A percentile compares a stretch with the other conserved stretches of the same genome.
These are phyloP conservation scores for Crocallis elinguaria DNA, from an alignment of 2,888 invertebrate species.

Conservation along the genomic window DNA sequence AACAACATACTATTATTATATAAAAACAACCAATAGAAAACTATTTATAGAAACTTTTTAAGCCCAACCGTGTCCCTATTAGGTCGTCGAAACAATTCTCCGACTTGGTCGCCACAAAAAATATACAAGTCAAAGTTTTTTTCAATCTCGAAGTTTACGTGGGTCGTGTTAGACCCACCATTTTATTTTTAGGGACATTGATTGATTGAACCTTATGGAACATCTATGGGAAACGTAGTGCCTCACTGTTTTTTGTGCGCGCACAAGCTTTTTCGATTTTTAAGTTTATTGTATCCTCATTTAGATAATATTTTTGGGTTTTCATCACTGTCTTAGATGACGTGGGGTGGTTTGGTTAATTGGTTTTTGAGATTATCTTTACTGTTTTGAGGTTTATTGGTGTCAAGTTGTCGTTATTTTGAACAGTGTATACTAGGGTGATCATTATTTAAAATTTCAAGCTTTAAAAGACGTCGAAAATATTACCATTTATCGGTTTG, in stretches of 20 bases:
- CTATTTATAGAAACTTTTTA: constrained; percentile 32
- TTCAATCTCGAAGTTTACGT: constrained; percentile 75
- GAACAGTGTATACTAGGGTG: no score
- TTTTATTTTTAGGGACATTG: constrained; percentile 82
- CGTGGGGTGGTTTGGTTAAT: constrained; percentile 38
- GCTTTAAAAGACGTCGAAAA: no score
- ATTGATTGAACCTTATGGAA: constrained; percentile 81
- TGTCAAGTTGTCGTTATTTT: constrained; percentile 1
- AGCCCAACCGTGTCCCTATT: constrained; percentile 55
- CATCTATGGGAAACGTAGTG: constrained; percentile 75
- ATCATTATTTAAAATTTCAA: no score
- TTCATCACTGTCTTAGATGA: constrained; percentile 39
- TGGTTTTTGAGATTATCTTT: constrained; percentile 34
- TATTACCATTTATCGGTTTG: no score
- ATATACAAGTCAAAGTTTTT: constrained; percentile 72
- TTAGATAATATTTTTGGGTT: constrained; percentile 59
- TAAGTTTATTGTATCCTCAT: constrained; percentile 79
- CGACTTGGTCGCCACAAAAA: constrained; percentile 56
- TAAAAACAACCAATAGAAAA: constrained; percentile 8
- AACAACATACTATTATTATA: no score
- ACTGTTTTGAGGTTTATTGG: constrained; percentile 19
- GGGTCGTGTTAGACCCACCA: constrained; percentile 75
- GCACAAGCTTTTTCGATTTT: constrained; percentile 55
- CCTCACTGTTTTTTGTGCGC: constrained; percentile 74
- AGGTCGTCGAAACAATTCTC: constrained; percentile 67